Evolutionary conservation across 2,113 vertebrate genomes (phyloP).

Genomic region (Hippocampus barbouri): DNA sequence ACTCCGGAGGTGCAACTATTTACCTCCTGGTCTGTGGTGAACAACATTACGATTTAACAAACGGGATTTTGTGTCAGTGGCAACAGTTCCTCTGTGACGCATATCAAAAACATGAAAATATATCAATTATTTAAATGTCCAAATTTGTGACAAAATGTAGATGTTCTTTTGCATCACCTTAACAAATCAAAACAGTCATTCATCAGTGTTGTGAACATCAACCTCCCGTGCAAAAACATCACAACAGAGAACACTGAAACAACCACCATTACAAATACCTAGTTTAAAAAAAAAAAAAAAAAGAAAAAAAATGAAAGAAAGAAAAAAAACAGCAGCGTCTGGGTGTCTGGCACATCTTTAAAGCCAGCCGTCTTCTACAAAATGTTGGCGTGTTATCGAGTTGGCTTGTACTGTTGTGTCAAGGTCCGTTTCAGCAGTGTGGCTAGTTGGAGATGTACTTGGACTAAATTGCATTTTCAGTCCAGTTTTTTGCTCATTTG

Average conservation of each 20-base stretch:
- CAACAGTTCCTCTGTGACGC: too few relatives aligned
- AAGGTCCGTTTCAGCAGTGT: conserved; percentile 23
- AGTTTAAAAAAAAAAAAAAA: neutral
- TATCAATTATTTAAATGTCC: neutral
- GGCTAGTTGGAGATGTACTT: conserved; percentile 14
- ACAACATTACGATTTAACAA: too few relatives aligned
- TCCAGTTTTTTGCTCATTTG: conserved; percentile 32
- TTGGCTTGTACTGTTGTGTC: conserved; percentile 32
- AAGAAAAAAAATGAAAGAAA: neutral
- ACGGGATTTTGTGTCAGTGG: too few relatives aligned
- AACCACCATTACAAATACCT: neutral
- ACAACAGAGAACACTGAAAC: neutral
- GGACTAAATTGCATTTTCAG: conserved; percentile 29
- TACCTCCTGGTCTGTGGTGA: too few relatives aligned
- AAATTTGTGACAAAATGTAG: conserved; percentile 1
- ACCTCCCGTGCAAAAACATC: neutral
- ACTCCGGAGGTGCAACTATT: too few relatives aligned
- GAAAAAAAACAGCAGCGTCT: neutral
- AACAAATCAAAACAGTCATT: neutral
- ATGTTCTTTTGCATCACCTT: neutral
- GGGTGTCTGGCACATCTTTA: conserved; percentile 10
- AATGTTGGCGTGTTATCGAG: conserved; percentile 12
- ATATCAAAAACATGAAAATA: neutral
- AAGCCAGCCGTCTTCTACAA: conserved; percentile 17
- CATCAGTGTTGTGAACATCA: neutral